phyloP scores from a whole-genome alignment of 2,888 invertebrate genomes.

The Synanthedon formicaeformis region DNA sequence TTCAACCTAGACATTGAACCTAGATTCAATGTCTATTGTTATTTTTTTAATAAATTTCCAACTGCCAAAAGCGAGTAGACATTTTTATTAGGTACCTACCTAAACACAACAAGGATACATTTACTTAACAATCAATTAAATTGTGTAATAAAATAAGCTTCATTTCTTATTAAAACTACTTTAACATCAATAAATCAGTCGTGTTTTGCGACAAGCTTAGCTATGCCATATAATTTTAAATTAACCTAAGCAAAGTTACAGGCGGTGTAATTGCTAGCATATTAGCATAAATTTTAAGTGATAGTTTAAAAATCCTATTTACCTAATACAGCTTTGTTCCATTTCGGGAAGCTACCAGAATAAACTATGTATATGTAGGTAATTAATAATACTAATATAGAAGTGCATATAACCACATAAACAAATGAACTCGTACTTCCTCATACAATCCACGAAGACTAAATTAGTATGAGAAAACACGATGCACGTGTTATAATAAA shows the following conservation, averaged over 20 bases:
- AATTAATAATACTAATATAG: conserved; percentile 4
- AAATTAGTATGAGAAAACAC: conserved; percentile 26
- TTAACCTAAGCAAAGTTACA: neutral
- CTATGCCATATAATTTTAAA: conserved; percentile 13
- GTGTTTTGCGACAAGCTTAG: conserved; percentile 29
- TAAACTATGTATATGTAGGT: neutral
- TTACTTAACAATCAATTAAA: too few relatives aligned
- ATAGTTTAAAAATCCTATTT: neutral
- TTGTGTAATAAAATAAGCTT: conserved; percentile 14
- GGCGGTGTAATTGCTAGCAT: neutral
- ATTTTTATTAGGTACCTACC: too few relatives aligned
- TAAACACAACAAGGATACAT: too few relatives aligned
- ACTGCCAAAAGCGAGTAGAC: too few relatives aligned
- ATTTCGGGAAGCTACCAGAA: neutral
- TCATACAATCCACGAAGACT: conserved; percentile 6
- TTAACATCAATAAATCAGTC: conserved; percentile 3
- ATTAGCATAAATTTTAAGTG: neutral
- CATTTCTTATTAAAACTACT: conserved; percentile 8
- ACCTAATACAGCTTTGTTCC: neutral
- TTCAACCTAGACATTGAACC: too few relatives aligned
- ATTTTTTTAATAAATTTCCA: too few relatives aligned
- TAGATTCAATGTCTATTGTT: too few relatives aligned
- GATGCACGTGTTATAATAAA: neutral
- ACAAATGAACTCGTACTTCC: conserved; percentile 15
- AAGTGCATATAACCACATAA: conserved; percentile 10